Percentiles rank a stretch among this genome's conserved stretches.
Conservation (phyloP, 2,113 vertebrate genomes). For the Channa maculata region DNA sequence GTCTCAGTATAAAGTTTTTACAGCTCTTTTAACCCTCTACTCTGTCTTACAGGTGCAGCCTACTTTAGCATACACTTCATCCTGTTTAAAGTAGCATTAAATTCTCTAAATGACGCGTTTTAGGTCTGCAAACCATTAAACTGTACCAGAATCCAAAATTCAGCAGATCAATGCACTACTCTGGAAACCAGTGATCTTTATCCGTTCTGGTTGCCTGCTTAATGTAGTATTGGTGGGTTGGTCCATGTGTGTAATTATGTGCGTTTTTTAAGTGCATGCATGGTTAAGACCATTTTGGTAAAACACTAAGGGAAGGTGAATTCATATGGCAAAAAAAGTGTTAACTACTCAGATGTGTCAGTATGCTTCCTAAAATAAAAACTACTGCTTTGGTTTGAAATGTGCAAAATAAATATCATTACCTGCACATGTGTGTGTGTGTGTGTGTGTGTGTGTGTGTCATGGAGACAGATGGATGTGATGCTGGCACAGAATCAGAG, state of each 20-base stretch:
- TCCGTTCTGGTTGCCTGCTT: too few species aligned
- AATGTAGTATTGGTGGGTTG: too few species aligned
- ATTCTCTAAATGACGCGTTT: too few species aligned
- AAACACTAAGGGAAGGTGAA: conserved; percentile 7
- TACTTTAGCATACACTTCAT: too few species aligned
- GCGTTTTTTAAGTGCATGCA: not conserved
- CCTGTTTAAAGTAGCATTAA: too few species aligned
- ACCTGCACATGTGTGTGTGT: conserved; percentile 14
- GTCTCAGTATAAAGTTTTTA: too few species aligned
- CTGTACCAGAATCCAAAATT: too few species aligned
- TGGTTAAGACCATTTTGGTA: not conserved
- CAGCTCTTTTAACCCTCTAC: too few species aligned
- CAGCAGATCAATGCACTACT: too few species aligned
- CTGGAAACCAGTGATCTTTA: too few species aligned
- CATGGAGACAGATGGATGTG: conserved; percentile 79
- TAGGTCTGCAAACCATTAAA: too few species aligned
- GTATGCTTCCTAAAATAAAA: not conserved
- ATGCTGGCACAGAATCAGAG: conserved; percentile 78
- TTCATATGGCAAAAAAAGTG: not conserved
- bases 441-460: conserved; percentile 32
- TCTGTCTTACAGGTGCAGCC: too few species aligned
- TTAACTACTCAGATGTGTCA: not conserved
- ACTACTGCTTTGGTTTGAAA: conserved; percentile 5
- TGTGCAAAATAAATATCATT: conserved; percentile 14
- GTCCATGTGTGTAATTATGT: not conserved